phyloP scores from a whole-genome alignment of 2,113 vertebrate genomes.

The Eulemur rufifrons region DNA sequence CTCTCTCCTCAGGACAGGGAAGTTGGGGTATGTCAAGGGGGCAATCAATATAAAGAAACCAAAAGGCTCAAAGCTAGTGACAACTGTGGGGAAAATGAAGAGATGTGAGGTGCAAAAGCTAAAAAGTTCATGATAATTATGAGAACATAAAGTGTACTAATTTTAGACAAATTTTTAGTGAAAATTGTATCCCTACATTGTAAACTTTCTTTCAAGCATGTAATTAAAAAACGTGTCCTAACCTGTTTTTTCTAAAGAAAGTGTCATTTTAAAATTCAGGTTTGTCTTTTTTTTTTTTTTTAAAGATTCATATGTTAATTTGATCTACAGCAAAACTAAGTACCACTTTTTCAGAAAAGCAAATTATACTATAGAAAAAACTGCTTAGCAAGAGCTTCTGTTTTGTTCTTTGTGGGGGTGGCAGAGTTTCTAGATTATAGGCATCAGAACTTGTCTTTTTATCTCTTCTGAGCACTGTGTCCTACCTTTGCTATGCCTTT shows the following conservation, averaged over 20 bases:
- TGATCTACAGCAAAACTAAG: not conserved
- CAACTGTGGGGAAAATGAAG: constrained; percentile 33
- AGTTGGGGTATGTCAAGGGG: not conserved
- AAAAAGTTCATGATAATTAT: constrained; percentile 9
- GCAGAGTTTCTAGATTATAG: constrained; percentile 39
- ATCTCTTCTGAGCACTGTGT: not conserved
- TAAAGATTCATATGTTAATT: constrained; percentile 51
- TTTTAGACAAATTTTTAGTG: constrained; percentile 61
- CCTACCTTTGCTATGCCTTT: not conserved
- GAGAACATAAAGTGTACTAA: constrained; percentile 51
- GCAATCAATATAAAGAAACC: not conserved
- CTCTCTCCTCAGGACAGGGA: not conserved
- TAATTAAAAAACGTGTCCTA: constrained; percentile 18
- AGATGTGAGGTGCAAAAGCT: not conserved
- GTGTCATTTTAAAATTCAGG: constrained; percentile 58
- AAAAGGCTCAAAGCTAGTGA: not conserved
- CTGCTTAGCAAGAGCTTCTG: constrained; percentile 62
- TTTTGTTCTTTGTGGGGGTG: constrained; percentile 10
- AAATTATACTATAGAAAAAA: constrained; percentile 59
- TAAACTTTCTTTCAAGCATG: constrained; percentile 56
- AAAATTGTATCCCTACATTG: constrained; percentile 41
- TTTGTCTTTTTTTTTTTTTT: not conserved
- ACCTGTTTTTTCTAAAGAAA: constrained; percentile 18
- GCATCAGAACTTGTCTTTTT: not conserved
- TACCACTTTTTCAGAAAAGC: constrained; percentile 56